Base-by-base conservation (phyloP, 2,888 invertebrate genomes). In the Tenthredo livida region DNA sequence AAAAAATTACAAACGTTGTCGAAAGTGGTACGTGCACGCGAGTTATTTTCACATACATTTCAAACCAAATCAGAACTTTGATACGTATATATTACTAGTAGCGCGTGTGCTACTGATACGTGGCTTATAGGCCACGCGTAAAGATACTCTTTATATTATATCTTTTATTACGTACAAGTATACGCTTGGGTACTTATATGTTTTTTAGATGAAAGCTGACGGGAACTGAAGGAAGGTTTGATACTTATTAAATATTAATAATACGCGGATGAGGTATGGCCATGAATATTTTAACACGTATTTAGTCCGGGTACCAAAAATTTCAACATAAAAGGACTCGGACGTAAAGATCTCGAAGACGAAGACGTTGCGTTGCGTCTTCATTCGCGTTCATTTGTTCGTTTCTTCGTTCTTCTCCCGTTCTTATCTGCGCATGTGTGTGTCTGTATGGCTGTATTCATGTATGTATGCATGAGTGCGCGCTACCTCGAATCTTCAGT, bases 171-270 rank as follows among this genome's bases (percentile, higher is more conserved):
- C 7, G 9, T 43, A 72, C 21, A 72, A 10, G 43, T 73, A 21
- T 73, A 21, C 37, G 43, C 9, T 40, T 37, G 40, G 17, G 12
- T 29, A 29, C n/a, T n/a, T 72, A 17, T 40, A 37, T 40, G 37
- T 61, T 80, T 61, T 29, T 17, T 3, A n/a, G 37, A 37, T 37
- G 25, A 15, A 61, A 40, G 83, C 5, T 29, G 67, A 17, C 2
- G 43, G 10, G 43, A 25, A 67, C 21, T 37, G 29, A 25, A 83
- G 50, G 47, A 7, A 12, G 54, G 85, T 67, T 82, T 82, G 72
- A 50, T 80, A 70, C 78, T 80, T 78, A 85, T 85, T 77, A 85
- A 72, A 85, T 85, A 85, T 85, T 82, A 85, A 82, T 85, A 82
- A 82, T 85, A 72, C 80, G 85, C 80, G 78, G 70, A 80, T 80